These are phyloP conservation scores for Acleris laterana DNA, from an alignment of 2,888 invertebrate genomes.

Conservation along the genomic window DNA sequence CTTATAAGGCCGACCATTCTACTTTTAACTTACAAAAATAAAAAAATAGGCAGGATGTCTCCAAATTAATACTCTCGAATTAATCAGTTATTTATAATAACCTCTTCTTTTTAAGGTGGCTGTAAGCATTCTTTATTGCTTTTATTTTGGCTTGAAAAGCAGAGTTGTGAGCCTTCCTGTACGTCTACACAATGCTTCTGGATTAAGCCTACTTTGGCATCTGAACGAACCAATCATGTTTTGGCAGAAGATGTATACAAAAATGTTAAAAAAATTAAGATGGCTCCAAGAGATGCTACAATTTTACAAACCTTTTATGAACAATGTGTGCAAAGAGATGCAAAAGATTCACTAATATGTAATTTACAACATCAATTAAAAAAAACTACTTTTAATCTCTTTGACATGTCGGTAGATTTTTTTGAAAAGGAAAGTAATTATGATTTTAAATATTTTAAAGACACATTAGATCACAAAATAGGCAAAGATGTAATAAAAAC, in stretches of 20 bases:
- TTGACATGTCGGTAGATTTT: slow-evolving; percentile 1
- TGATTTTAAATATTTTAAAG: slow-evolving; percentile 13
- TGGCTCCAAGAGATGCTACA: not conserved
- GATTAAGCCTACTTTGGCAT: not conserved
- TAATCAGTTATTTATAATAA: slow-evolving; percentile 1
- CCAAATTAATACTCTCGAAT: not conserved
- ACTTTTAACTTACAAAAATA: too few species aligned
- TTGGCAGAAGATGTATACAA: not conserved
- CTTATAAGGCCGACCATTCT: too few species aligned
- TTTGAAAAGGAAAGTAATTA: not conserved
- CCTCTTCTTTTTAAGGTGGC: slow-evolving; percentile 5
- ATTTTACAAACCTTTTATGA: not conserved
- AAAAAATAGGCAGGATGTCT: too few species aligned
- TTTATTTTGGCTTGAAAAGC: slow-evolving; percentile 2
- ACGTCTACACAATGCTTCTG: too few species aligned
- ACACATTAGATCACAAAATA: slow-evolving; percentile 5
- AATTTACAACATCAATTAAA: too few species aligned
- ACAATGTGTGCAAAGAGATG: too few species aligned
- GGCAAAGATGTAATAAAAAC: slow-evolving; percentile 10
- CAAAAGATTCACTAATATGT: too few species aligned
- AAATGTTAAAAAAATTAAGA: not conserved
- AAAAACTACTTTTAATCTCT: not conserved
- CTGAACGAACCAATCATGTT: not conserved
- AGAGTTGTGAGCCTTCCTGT: slow-evolving; percentile 1
- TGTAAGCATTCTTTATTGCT: slow-evolving; percentile 4